Evolutionary conservation across 2,113 vertebrate genomes (phyloP), one percentile per base, ranked within the genome.

Genomic region (Sorex araneus): DNA sequence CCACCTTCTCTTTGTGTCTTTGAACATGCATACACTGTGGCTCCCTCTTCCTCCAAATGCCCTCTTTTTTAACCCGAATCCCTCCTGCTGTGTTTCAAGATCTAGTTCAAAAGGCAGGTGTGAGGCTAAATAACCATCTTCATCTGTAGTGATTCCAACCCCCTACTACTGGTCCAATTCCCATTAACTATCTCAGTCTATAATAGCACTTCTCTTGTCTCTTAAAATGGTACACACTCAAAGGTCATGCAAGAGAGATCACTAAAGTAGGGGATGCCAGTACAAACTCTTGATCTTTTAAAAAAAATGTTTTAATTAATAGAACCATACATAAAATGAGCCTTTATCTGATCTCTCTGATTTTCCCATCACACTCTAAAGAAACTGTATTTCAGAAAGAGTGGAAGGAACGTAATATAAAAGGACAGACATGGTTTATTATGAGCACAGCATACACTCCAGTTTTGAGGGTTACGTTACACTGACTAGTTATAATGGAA

Each of bases 251-350:
- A 84, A 83, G 45, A 47, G 16, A 75, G 84, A 47, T 32, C 43
- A 57, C 4, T 36, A 43, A 84, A 45, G 21, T 89, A 21, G 54
- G 54, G 12, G 18, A 54, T 54, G 54, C 54, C 13, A 54, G 54
- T 54, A 16, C 54, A 54, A 54, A 54, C 12, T 54, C 54, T 54
- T 54, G 18, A 54, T 54, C 54, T 54, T 54, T 54, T 54, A 4
- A 40, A 54, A n/a, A 76, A 60, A 64, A 60, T 64, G 18, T 77
- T 79, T 88, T 71, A 77, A 67, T 30, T 32, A 73, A 71, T 15
- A 80, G 63, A 81, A 30, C 19, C 27, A 30, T 69, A 88, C 84
- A 69, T 77, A 80, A 73, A 28, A 36, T 89, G 47, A 92, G 12
- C 1, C 25, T 63, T 86, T 45, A 80, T 36, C 50, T 87, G 57